These are phyloP conservation scores for Neoitamus cyanurus DNA, from an alignment of 2,888 invertebrate species.

Conservation along the genomic window DNA sequence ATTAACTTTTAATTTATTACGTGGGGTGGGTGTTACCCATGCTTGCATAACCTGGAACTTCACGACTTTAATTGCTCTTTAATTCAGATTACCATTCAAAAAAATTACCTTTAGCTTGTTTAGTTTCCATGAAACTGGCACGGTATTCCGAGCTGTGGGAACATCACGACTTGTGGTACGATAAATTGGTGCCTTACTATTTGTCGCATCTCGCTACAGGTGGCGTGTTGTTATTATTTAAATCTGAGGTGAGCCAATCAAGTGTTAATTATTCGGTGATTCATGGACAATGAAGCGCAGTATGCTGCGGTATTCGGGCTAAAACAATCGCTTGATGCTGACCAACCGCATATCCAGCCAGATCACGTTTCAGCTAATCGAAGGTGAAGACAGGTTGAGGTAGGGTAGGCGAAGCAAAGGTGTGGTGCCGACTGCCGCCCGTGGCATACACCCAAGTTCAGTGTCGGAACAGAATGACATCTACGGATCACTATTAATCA, in stretches of 20 bases:
- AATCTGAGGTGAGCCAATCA: neutral
- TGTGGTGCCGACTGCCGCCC: too few species aligned
- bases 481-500: neutral
- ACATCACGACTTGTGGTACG: neutral
- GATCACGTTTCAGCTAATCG: neutral
- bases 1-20: neutral
- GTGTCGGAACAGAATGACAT: neutral
- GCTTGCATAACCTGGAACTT: neutral
- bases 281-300: neutral
- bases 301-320: neutral
- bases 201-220: neutral
- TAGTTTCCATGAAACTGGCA: neutral
- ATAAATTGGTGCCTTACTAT: neutral
- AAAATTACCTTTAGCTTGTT: neutral
- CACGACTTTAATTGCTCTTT: neutral
- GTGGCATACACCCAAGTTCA: neutral
- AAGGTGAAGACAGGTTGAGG: neutral
- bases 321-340: neutral
- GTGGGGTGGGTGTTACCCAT: neutral
- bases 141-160: neutral
- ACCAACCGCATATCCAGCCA: constrained; percentile 1
- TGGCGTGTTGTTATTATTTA: neutral
- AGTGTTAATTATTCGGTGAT: neutral
- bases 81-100: neutral
- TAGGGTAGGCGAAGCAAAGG: neutral